These are phyloP conservation scores for Elysia crispata DNA, from an alignment of 2,888 invertebrate genomes.

Conservation along the genomic window DNA sequence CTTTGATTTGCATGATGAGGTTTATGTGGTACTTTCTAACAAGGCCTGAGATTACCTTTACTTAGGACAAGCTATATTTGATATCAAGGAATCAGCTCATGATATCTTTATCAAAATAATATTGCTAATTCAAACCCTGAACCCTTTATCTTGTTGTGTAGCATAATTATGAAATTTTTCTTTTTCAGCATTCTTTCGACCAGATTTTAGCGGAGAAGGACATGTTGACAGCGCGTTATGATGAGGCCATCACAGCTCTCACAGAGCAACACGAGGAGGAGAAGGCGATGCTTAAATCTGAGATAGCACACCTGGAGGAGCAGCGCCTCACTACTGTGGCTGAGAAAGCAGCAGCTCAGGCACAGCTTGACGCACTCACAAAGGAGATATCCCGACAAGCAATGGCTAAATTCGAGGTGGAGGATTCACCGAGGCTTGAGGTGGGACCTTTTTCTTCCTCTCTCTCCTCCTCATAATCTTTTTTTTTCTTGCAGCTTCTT, in stretches of 20 bases:
- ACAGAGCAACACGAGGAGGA: constrained; percentile 38
- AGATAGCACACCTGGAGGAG: constrained; percentile 52
- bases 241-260: constrained; percentile 49
- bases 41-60: too few relatives aligned
- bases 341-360: constrained; percentile 51
- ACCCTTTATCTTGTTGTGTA: too few relatives aligned
- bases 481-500: too few relatives aligned
- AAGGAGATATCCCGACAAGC: constrained; percentile 20
- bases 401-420: background rate
- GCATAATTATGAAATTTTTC: too few relatives aligned
- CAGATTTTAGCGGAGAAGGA: constrained; percentile 56
- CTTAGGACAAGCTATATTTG: too few relatives aligned
- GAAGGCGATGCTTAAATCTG: constrained; percentile 47
- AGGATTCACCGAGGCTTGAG: background rate
- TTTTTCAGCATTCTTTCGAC: constrained; percentile 56
- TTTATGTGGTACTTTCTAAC: too few relatives aligned
- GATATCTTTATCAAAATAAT: too few relatives aligned
- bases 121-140: too few relatives aligned
- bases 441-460: too few relatives aligned
- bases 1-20: too few relatives aligned
- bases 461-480: too few relatives aligned
- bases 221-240: constrained; percentile 52
- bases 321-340: constrained; percentile 44
- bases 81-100: too few relatives aligned
- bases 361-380: constrained; percentile 7